phyloP scores from a whole-genome alignment of 2,113 vertebrate genomes.

The Chroicocephalus ridibundus region DNA sequence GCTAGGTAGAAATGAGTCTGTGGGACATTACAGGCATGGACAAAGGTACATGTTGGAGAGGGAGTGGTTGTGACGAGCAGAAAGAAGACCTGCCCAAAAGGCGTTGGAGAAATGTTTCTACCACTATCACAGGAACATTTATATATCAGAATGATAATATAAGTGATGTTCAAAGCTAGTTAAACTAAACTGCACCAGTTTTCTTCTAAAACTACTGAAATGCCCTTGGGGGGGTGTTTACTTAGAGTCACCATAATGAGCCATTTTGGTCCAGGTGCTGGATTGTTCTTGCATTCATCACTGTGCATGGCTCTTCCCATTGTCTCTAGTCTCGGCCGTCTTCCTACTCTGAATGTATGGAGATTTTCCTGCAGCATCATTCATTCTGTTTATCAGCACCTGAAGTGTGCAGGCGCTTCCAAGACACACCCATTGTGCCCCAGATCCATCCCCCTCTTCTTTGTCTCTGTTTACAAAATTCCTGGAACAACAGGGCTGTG shows the following conservation, averaged over 20 bases:
- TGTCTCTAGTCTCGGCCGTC: not conserved
- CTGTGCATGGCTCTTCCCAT: not conserved
- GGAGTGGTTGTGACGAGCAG: not conserved
- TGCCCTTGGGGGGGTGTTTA: not conserved
- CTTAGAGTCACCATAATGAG: not conserved
- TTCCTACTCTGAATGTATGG: not conserved
- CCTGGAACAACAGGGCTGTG: not conserved
- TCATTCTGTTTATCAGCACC: constrained; percentile 20
- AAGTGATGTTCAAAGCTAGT: not conserved
- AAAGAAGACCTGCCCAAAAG: not conserved
- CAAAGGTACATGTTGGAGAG: not conserved
- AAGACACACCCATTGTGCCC: not conserved
- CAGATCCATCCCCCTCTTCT: not conserved
- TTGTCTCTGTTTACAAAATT: constrained; percentile 33
- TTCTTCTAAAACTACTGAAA: not conserved
- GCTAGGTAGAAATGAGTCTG: not conserved
- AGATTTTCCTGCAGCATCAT: constrained; percentile 23
- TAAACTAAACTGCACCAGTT: not conserved
- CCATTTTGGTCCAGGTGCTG: not conserved
- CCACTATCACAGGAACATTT: not conserved
- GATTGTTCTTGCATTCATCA: not conserved
- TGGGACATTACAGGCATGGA: not conserved
- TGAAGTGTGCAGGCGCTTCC: not conserved
- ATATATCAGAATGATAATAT: not conserved
- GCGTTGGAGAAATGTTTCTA: not conserved